These are phyloP conservation scores for Tetranychus truncatus DNA, from an alignment of 2,888 invertebrate genomes.

Conservation along the genomic window DNA sequence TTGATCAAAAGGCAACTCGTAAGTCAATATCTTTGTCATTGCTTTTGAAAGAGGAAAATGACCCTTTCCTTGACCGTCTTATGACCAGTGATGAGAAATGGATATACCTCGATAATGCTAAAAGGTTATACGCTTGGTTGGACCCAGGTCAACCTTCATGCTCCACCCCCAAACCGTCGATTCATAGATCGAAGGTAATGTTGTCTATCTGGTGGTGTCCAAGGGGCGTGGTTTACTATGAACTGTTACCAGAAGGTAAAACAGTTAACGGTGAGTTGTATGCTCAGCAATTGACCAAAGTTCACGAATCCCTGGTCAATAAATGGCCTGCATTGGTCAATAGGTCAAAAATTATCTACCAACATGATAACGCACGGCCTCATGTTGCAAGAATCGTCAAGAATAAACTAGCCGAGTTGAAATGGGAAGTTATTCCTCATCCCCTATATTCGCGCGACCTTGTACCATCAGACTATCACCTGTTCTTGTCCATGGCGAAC, in stretches of 20 bases:
- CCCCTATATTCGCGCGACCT: constrained; percentile 25
- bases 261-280: constrained; percentile 23
- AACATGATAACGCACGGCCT: constrained; percentile 25
- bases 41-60: neutral
- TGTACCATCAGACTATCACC: constrained; percentile 22
- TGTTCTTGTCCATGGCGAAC: neutral
- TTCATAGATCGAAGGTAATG: constrained; percentile 22
- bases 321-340: constrained; percentile 18
- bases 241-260: constrained; percentile 19
- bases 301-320: constrained; percentile 19
- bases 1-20: neutral
- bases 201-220: constrained; percentile 23
- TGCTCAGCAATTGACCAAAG: constrained; percentile 22
- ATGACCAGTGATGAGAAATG: neutral
- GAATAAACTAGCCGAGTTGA: constrained; percentile 15
- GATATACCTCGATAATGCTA: neutral
- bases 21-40: neutral
- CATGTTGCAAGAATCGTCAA: constrained; percentile 24
- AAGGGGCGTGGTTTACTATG: constrained; percentile 21
- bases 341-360: constrained; percentile 19
- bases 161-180: neutral
- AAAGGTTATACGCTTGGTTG: neutral
- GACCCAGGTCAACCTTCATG: neutral
- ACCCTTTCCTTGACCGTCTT: neutral
- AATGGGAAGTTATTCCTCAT: constrained; percentile 23